phyloP scores from a whole-genome alignment of 2,888 invertebrate species.

The Phorcus lineatus region DNA sequence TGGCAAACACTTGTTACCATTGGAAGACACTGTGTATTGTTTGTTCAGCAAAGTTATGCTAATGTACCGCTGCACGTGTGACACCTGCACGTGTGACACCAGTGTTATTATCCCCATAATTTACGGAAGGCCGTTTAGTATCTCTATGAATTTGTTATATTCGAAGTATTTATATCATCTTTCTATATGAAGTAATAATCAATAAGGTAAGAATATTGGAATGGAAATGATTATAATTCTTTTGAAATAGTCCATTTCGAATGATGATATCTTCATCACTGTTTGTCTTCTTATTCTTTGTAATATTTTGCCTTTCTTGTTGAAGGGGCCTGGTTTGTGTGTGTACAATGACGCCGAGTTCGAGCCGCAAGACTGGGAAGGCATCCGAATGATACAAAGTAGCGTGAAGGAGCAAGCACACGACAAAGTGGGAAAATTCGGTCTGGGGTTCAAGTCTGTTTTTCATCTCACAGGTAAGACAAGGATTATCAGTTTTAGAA shows the following conservation, averaged over 20 bases:
- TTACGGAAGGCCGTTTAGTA: too few species aligned
- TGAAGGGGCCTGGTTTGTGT: conserved; percentile 66
- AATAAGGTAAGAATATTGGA: too few species aligned
- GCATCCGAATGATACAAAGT: conserved; percentile 62
- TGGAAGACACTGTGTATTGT: too few species aligned
- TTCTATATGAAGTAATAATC: too few species aligned
- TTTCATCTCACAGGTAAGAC: conserved; percentile 69
- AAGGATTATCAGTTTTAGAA: background rate
- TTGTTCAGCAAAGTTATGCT: too few species aligned
- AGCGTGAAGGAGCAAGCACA: conserved; percentile 67
- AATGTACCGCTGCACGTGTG: too few species aligned
- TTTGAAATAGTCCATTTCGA: background rate
- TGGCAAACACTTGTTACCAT: too few species aligned
- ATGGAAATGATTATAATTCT: too few species aligned
- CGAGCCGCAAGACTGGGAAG: conserved; percentile 63
- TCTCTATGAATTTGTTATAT: too few species aligned
- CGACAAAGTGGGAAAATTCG: conserved; percentile 69
- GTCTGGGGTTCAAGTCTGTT: conserved; percentile 71
- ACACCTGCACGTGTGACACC: too few species aligned
- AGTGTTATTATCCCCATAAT: too few species aligned
- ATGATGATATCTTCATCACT: background rate
- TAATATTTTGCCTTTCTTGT: background rate
- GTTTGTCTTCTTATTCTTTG: background rate
- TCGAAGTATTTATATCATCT: too few species aligned
- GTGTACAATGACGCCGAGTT: conserved; percentile 68